phyloP scores from a whole-genome alignment of 2,888 invertebrate species.

The Diloba caeruleocephala region DNA sequence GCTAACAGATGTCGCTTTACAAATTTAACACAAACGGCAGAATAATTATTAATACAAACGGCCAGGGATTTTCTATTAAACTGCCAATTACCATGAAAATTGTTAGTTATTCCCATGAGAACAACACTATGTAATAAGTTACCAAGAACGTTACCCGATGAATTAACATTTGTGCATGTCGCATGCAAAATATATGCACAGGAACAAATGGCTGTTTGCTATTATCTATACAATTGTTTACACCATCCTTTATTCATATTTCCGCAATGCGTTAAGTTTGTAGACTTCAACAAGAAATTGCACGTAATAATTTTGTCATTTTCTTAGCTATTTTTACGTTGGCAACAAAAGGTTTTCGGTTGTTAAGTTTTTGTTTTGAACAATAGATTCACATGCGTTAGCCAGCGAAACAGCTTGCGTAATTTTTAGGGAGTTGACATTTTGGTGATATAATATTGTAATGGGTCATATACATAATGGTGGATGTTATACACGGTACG shows the following conservation, averaged over 20 bases:
- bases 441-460: too few relatives aligned
- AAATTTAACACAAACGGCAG: conserved; percentile 5
- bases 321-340: conserved; percentile 1
- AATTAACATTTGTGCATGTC: conserved; percentile 39
- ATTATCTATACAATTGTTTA: conserved; percentile 23
- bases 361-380: too few relatives aligned
- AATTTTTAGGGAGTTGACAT: too few relatives aligned
- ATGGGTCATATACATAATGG: too few relatives aligned
- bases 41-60: too few relatives aligned
- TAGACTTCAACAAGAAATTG: conserved; percentile 2
- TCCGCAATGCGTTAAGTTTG: conserved; percentile 10
- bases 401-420: too few relatives aligned
- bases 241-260: conserved; percentile 22
- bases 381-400: too few relatives aligned
- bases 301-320: conserved; percentile 12
- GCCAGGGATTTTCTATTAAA: conserved; percentile 41
- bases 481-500: too few relatives aligned
- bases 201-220: conserved; percentile 35
- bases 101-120: conserved; percentile 48
- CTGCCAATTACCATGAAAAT: conserved; percentile 41
- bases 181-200: conserved; percentile 33
- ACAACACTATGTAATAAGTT: conserved; percentile 36
- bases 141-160: conserved; percentile 35
- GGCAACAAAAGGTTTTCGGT: conserved; percentile 5
- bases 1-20: conserved; percentile 26